Evolutionary conservation across 2,797 vertebrate genomes (phyloP).

Genomic region (Hippopotamyrus pictus): DNA sequence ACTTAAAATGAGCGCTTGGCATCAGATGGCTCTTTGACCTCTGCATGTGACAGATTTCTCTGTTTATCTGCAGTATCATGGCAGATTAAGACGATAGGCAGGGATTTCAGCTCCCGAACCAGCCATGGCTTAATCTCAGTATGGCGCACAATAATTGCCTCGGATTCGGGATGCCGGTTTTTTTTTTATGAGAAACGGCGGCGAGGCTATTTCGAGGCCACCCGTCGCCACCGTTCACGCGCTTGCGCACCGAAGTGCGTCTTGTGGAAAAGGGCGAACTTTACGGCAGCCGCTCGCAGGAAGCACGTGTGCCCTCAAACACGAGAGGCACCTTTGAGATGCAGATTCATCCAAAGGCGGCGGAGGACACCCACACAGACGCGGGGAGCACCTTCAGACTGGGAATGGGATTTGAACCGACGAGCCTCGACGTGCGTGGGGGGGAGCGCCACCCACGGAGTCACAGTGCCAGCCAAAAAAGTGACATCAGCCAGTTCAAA

Average conservation of each 20-base stretch:
- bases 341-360: background rate
- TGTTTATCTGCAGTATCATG: conserved; percentile 15
- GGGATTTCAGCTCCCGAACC: background rate
- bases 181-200: background rate
- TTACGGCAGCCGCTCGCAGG: background rate
- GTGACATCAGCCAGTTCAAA: background rate
- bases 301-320: background rate
- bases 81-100: conserved; percentile 15
- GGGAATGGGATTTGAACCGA: background rate
- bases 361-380: background rate
- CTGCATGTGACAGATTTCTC: background rate
- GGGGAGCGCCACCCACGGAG: background rate
- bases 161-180: background rate
- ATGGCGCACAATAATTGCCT: background rate
- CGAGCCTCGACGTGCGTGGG: background rate
- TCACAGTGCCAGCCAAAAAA: background rate
- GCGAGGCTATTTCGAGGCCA: background rate
- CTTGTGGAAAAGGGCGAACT: background rate
- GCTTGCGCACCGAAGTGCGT: background rate
- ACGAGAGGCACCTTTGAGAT: background rate
- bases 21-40: background rate
- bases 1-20: conserved; percentile 10
- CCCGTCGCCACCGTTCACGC: too few relatives aligned
- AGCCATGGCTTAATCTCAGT: background rate
- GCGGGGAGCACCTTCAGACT: background rate